Evolutionary conservation across 2,888 invertebrate genomes (phyloP), one percentile per base, ranked within the genome.

Genomic region (Macrosoma leucophasiata): DNA sequence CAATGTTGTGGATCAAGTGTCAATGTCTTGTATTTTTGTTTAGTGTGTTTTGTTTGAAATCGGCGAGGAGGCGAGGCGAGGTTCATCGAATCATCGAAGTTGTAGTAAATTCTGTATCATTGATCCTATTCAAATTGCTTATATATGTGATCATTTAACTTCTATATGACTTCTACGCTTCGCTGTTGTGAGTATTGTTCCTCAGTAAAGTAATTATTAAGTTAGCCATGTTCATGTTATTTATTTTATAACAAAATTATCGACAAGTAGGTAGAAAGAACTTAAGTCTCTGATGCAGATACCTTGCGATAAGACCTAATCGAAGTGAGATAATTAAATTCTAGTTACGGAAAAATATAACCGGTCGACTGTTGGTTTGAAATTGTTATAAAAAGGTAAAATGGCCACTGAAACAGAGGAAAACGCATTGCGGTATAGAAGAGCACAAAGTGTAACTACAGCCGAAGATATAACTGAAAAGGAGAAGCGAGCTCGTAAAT

Each of bases 381-480:
- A 39, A 14, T 39, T 29, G 36, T 29, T 35, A 10, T 11, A 18
- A n/a, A 1, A 22, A 33, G 41, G 60, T 45, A n/a, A n/a, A 52
- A 82, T 81, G 81, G 57, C 66, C 41, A 49, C 62, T 13, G 79
- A 78, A 45, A 36, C 60, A 14, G 84, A 88, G 40, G 87, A 85
- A 42, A 88, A 86, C 36, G 52, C 79, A 29, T 68, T 90, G 31
- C 87, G 92, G 18, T 87, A 88, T 50, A 85, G 93, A 56, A 86
- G 95, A 56, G 90, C 94, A 3, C 93, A 93, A 64, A 95, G 95
- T 79, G 94, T 93, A 18, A 93, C 95, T 4, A 88, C 92, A 43
- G 95, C 95, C 14, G 95, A 96, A 72, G 93, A 95, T 76, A 94
- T 95, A 43, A 89, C 90, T 44, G 91, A 90, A 55, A 90, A 91